Conservation (phyloP, 1,140 invertebrate species). For the Phenacoccus solenopsis region DNA sequence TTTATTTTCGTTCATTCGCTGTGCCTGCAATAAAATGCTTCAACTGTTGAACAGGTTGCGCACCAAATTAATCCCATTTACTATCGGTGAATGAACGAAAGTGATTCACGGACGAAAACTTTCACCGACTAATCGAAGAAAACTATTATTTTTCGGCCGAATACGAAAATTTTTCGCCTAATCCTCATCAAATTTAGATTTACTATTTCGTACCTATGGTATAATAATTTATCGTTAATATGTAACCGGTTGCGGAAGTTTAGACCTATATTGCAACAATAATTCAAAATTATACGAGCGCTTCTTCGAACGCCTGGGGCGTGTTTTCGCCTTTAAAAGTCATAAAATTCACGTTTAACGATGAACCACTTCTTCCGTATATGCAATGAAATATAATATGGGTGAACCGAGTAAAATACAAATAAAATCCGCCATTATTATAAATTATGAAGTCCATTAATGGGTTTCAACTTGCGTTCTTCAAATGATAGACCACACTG, state of each 20-base stretch:
- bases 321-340: slow-evolving; percentile 16
- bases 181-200: background rate
- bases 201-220: slow-evolving; percentile 1
- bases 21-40: too few species aligned
- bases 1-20: too few species aligned
- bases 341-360: slow-evolving; percentile 11
- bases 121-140: too few species aligned
- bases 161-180: too few species aligned
- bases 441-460: slow-evolving; percentile 7
- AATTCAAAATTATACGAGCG: slow-evolving; percentile 17
- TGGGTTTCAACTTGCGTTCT: background rate
- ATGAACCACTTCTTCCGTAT: background rate
- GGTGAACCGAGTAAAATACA: slow-evolving; percentile 5
- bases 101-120: too few species aligned
- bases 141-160: too few species aligned
- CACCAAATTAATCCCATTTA: too few species aligned
- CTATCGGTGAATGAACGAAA: too few species aligned
- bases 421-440: slow-evolving; percentile 13
- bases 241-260: background rate
- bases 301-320: background rate
- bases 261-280: slow-evolving; percentile 14
- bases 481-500: background rate
- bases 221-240: slow-evolving; percentile 5
- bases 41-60: too few species aligned
- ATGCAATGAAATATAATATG: slow-evolving; percentile 11